These are phyloP conservation scores for Ctenomys sociabilis DNA, from an alignment of 2,113 vertebrate genomes.

Conservation along the genomic window DNA sequence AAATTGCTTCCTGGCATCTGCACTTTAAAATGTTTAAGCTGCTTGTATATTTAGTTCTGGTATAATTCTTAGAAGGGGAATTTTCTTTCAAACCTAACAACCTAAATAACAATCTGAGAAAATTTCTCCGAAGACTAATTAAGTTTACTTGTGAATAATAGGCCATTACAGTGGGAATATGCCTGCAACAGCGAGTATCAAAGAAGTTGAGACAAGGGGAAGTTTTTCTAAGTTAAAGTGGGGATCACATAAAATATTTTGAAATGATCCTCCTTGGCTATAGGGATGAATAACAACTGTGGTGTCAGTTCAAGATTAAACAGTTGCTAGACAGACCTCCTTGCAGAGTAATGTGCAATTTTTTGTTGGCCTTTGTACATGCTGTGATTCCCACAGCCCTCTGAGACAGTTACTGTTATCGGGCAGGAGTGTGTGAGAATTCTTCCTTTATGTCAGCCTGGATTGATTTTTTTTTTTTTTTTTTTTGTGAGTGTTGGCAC, in stretches of 20 bases:
- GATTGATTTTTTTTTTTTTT: background rate
- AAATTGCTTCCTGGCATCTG: background rate
- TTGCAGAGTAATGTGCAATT: background rate
- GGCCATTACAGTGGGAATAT: background rate
- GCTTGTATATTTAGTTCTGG: conserved; percentile 34
- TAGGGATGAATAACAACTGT: background rate
- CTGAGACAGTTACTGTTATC: background rate
- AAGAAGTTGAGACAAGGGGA: background rate
- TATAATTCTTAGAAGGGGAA: conserved; percentile 5
- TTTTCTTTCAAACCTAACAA: conserved; percentile 20
- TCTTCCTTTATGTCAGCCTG: background rate
- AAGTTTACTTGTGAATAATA: background rate
- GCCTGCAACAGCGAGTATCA: background rate
- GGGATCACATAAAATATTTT: background rate
- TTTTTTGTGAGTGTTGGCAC: background rate
- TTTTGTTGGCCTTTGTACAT: background rate
- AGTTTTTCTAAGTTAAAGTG: background rate
- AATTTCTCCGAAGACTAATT: background rate
- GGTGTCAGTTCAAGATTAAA: background rate
- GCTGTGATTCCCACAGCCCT: background rate
- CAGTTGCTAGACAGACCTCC: background rate
- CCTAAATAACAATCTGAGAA: background rate
- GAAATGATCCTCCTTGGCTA: background rate
- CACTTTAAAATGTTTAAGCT: background rate
- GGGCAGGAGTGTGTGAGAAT: background rate